phyloP scores from a whole-genome alignment of 1,140 invertebrate genomes.

The Cotesia glomerata region DNA sequence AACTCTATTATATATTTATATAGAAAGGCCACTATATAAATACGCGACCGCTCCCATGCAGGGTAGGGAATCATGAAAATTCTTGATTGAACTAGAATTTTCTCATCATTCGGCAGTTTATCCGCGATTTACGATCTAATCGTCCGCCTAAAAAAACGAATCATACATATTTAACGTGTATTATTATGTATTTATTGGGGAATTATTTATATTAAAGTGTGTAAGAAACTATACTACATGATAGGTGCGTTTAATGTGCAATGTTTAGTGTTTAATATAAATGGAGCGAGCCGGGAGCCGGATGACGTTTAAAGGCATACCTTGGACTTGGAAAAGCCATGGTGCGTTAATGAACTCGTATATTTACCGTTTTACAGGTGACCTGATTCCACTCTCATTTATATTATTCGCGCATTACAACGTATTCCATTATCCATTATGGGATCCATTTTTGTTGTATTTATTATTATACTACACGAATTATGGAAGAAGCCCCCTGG shows the following conservation, averaged over 20 bases:
- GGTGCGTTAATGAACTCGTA: constrained; percentile 8
- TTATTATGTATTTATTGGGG: too few relatives aligned
- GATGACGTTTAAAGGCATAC: not conserved
- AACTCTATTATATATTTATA: not conserved
- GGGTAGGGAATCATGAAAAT: too few relatives aligned
- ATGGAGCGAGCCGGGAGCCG: not conserved
- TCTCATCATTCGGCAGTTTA: too few relatives aligned
- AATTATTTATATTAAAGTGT: too few relatives aligned
- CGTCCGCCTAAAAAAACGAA: too few relatives aligned
- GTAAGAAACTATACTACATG: too few relatives aligned
- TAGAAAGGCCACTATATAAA: not conserved
- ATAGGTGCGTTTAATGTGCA: not conserved
- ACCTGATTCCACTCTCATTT: not conserved
- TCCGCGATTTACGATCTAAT: too few relatives aligned
- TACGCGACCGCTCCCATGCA: not conserved
- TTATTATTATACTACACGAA: not conserved
- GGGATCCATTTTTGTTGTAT: not conserved
- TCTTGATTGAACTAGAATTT: too few relatives aligned
- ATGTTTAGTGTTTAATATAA: not conserved
- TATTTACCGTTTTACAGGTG: constrained; percentile 4
- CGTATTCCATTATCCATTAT: not conserved
- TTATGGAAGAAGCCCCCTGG: constrained; percentile 1
- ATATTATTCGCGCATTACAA: not conserved
- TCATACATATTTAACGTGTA: too few relatives aligned
- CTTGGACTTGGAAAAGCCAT: not conserved